Base-by-base conservation (phyloP, 2,888 invertebrate genomes). In the Scaptomyza parva region DNA sequence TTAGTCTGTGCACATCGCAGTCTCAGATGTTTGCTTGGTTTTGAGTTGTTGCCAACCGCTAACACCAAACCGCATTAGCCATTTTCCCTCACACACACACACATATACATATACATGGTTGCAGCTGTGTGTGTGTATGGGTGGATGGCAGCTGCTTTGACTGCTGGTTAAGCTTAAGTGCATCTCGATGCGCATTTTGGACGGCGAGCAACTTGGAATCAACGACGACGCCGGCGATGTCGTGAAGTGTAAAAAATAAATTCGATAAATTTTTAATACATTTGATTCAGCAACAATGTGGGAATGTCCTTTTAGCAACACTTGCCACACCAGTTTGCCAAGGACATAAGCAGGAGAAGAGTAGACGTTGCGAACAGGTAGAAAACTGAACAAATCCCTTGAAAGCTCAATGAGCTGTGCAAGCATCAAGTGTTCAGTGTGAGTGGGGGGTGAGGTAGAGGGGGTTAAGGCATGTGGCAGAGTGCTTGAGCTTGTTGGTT, bases 191-290 rank as follows among this genome's bases (percentile, higher is more conserved):
- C 58, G 68, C 28, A 45, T 48, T 70, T 68, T 24, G 54, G 37
- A 37, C 47, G 33, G 28, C 28, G 45, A 48, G 47, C 33, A 5
- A 20, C 40, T n/a, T n/a, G n/a, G n/a, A n/a, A n/a, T n/a, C n/a
- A n/a, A n/a, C n/a, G n/a, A n/a, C n/a, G n/a, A n/a, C n/a, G n/a
- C n/a, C n/a, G n/a, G n/a, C n/a, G n/a, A n/a, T n/a, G n/a, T n/a
- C n/a, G n/a, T n/a, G n/a, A 41, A 59, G n/a, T 17, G 47, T 59
- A 70, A 72, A 70, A 82, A 83, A 82, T 83, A 86, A 83, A 82
- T 86, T 83, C 86, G 70, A 82, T 82, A 80, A 65, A 82, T 82
- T 69, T 82, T 82, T 86, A 82, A 86, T 82, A 76, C 73, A 61
- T 70, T 60, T 76, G 80, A 79, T 60, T 66, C 75, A 48, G 66